Conservation (phyloP, 1,140 invertebrate species). For the Hycleus phaleratus region DNA sequence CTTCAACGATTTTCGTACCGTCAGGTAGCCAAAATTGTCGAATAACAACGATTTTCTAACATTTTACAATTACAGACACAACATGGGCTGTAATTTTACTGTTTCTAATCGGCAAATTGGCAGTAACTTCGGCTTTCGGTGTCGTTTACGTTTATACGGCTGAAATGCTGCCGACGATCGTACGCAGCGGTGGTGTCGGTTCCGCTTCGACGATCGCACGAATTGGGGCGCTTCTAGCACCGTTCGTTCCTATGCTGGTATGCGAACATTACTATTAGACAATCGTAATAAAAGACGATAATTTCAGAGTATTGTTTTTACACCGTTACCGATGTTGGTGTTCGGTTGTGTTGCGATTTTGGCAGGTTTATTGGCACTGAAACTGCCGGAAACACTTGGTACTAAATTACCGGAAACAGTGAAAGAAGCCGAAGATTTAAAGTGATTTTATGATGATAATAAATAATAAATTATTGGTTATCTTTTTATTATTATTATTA, state of each 20-base stretch:
- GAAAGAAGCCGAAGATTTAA: constrained; percentile 37
- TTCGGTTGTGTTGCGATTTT: constrained; percentile 47
- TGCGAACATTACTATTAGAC: constrained; percentile 11
- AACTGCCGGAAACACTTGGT: constrained; percentile 54
- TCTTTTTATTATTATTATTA: too few relatives aligned
- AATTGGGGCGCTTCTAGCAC: constrained; percentile 54
- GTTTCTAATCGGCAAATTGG: constrained; percentile 57
- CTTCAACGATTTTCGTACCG: constrained; percentile 42
- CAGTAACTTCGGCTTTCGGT: constrained; percentile 53
- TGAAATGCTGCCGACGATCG: constrained; percentile 55
- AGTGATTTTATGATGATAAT: neutral
- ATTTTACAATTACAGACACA: constrained; percentile 32
- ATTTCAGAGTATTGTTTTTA: constrained; percentile 45
- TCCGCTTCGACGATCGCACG: constrained; percentile 52
- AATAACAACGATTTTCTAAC: neutral
- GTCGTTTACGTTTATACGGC: constrained; percentile 55
- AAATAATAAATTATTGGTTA: neutral
- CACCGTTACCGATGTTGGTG: constrained; percentile 47
- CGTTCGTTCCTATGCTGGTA: constrained; percentile 53
- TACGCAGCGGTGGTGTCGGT: constrained; percentile 51
- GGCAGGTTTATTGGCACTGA: constrained; percentile 45
- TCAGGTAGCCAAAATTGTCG: constrained; percentile 17
- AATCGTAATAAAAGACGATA: constrained; percentile 4
- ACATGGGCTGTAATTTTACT: constrained; percentile 45
- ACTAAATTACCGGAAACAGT: constrained; percentile 51